Percentiles rank a stretch among this genome's conserved stretches.
phyloP scores from a whole-genome alignment of 2,113 vertebrate species.

The Aramus guarauna region DNA sequence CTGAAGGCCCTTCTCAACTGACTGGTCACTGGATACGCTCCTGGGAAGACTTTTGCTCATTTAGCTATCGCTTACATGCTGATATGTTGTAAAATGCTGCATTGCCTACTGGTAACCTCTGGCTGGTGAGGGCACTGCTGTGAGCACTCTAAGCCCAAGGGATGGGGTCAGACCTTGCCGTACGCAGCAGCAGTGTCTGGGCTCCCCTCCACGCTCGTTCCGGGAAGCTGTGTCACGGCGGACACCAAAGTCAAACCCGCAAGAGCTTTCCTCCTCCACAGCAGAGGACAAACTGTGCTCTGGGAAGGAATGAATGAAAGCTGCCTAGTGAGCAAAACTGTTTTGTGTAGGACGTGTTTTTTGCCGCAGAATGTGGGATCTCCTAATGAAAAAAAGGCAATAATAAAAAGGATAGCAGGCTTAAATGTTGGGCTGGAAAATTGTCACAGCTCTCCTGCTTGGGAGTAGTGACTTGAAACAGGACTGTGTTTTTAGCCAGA shows the following conservation, averaged over 20 bases:
- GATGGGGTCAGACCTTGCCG: neutral
- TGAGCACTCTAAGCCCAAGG: neutral
- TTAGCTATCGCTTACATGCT: neutral
- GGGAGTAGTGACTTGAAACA: neutral
- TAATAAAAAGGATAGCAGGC: neutral
- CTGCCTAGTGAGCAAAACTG: neutral
- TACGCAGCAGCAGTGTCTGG: neutral
- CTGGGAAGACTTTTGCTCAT: neutral
- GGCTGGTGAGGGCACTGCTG: neutral
- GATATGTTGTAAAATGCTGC: neutral
- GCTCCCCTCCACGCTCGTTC: neutral
- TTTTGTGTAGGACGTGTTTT: neutral
- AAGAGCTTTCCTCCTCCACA: neutral
- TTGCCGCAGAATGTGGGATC: neutral
- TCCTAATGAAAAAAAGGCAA: neutral
- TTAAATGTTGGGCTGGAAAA: neutral
- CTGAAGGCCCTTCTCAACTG: neutral
- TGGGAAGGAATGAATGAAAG: neutral
- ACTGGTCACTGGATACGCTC: neutral
- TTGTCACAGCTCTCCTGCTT: neutral
- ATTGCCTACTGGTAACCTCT: neutral
- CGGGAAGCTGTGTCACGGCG: neutral
- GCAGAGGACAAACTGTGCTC: neutral
- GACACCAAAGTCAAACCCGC: neutral
- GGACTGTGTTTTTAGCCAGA: neutral